phyloP scores from a whole-genome alignment of 1,140 invertebrate genomes.

The Grapholita molesta region DNA sequence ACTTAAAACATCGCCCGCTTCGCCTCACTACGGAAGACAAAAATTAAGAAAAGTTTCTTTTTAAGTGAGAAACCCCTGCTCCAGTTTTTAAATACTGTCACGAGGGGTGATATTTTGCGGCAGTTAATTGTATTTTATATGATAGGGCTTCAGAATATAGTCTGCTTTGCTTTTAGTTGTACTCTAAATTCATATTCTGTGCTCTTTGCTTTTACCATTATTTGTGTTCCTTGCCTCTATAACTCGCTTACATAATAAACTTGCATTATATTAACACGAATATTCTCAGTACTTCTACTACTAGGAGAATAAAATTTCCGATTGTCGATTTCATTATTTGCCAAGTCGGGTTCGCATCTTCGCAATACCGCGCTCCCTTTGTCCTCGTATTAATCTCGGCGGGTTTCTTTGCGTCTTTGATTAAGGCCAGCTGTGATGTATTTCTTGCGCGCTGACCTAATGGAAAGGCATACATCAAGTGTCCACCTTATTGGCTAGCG shows the following conservation, averaged over 20 bases:
- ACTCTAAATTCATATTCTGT: not conserved
- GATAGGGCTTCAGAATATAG: not conserved
- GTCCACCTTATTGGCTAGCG: constrained; percentile 68
- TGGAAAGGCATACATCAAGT: constrained; percentile 74
- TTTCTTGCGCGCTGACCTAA: constrained; percentile 71
- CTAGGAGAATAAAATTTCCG: not conserved
- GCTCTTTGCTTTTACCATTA: not conserved
- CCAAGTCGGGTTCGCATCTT: constrained; percentile 33
- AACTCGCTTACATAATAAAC: not conserved
- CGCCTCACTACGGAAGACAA: not conserved
- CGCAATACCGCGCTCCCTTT: constrained; percentile 47
- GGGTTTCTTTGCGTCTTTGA: constrained; percentile 64
- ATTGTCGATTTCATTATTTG: constrained; percentile 45
- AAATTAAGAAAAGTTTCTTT: constrained; percentile 7
- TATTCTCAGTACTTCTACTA: not conserved
- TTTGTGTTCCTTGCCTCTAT: not conserved
- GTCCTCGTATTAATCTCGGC: constrained; percentile 67
- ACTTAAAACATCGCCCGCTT: constrained; percentile 5
- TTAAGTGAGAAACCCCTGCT: constrained; percentile 11
- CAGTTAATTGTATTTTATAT: not conserved
- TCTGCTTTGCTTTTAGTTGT: not conserved
- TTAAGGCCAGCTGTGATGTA: constrained; percentile 71
- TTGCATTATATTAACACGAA: not conserved
- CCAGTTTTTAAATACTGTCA: constrained; percentile 9
- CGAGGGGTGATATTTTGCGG: not conserved